A percentile compares a stretch with the other conserved stretches of the same genome.
phyloP scores from a whole-genome alignment of 1,140 invertebrate genomes.

The Lanistes nyassanus region DNA sequence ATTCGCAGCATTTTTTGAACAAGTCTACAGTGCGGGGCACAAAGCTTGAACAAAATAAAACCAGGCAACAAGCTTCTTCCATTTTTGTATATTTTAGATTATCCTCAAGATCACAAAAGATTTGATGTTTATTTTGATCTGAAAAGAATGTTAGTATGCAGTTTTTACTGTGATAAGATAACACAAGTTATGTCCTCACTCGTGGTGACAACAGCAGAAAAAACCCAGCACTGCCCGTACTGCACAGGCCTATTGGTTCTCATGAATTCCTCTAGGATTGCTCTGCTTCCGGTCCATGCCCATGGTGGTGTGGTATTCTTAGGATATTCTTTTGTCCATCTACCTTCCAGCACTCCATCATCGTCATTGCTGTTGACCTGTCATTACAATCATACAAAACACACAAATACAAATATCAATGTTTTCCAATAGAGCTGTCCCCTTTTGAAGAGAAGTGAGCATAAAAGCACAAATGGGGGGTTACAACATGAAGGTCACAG shows the following conservation, averaged over 20 bases:
- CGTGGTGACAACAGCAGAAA: conserved; percentile 87
- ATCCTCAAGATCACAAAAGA: not conserved
- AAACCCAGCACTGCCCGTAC: conserved; percentile 97
- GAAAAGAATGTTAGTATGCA: too few relatives aligned
- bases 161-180: not conserved
- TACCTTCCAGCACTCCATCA: conserved; percentile 85
- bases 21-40: not conserved
- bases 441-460: too few relatives aligned
- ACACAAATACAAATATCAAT: too few relatives aligned
- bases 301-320: conserved; percentile 64
- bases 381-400: too few relatives aligned
- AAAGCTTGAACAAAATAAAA: too few relatives aligned
- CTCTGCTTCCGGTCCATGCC: conserved; percentile 87
- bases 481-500: too few relatives aligned
- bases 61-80: not conserved
- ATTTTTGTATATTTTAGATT: not conserved
- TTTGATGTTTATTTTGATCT: too few relatives aligned
- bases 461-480: too few relatives aligned
- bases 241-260: conserved; percentile 86
- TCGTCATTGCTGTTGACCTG: conserved; percentile 74
- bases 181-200: conserved; percentile 68
- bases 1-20: not conserved
- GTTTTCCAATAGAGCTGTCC: too few relatives aligned
- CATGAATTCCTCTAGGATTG: conserved; percentile 87
- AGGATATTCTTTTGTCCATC: conserved; percentile 85